phyloP scores from a whole-genome alignment of 92 coral and sea anemone species.

The Umimayanthus kanabou region DNA sequence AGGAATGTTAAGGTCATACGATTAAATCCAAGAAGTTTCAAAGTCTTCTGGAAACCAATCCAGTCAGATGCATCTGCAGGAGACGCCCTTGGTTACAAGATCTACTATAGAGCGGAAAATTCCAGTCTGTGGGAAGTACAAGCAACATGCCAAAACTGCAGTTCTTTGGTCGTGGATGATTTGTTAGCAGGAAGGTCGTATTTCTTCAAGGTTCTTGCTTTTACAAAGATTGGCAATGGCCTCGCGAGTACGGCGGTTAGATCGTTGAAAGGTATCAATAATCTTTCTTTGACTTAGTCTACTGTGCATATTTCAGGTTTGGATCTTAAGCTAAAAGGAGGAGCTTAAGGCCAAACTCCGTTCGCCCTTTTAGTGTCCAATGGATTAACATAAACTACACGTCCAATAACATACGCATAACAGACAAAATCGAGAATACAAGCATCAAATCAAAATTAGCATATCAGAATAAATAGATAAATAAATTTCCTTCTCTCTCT shows the following conservation, averaged over 20 bases:
- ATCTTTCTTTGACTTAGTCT: too few relatives aligned
- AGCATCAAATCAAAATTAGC: too few relatives aligned
- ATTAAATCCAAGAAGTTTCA: background rate
- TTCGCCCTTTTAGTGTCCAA: too few relatives aligned
- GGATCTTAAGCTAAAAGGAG: too few relatives aligned
- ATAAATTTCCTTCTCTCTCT: too few relatives aligned
- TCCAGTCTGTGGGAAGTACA: background rate
- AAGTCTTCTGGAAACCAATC: slow-evolving; percentile 3
- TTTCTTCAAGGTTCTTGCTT: background rate
- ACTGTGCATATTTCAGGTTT: too few relatives aligned
- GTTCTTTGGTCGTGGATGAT: background rate
- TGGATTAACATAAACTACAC: too few relatives aligned
- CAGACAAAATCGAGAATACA: too few relatives aligned
- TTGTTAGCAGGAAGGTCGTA: background rate
- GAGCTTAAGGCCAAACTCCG: too few relatives aligned
- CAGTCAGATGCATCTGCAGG: background rate
- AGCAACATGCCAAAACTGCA: background rate
- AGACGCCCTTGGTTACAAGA: background rate
- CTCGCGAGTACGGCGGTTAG: slow-evolving; percentile 3
- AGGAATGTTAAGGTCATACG: slow-evolving; percentile 6
- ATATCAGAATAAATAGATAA: too few relatives aligned
- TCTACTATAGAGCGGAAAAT: background rate
- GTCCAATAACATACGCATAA: too few relatives aligned
- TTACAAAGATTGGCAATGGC: slow-evolving; percentile 1
- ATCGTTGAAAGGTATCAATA: background rate